These are phyloP conservation scores for Lasioglossum pauxillum DNA, from an alignment of 2,888 invertebrate species.

Conservation along the genomic window DNA sequence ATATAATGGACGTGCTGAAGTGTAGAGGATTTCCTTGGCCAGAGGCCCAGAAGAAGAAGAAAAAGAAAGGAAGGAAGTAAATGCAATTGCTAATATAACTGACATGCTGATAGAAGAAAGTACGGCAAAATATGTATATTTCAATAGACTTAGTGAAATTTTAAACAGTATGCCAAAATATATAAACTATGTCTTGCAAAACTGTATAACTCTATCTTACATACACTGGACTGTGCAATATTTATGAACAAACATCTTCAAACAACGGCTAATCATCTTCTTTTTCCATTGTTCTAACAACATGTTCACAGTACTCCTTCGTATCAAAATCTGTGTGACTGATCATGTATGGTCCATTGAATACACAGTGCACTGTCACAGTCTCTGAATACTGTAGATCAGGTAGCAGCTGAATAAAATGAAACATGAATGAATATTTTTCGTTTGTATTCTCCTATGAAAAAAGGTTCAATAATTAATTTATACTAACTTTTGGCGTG, in stretches of 20 bases:
- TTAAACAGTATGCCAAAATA: slow-evolving; percentile 27
- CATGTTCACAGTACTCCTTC: slow-evolving; percentile 65
- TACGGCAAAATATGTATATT: slow-evolving; percentile 36
- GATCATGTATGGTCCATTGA: slow-evolving; percentile 88
- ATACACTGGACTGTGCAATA: not conserved
- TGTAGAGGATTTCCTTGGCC: slow-evolving; percentile 96
- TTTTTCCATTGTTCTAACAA: slow-evolving; percentile 27
- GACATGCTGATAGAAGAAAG: not conserved
- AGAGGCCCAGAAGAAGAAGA: slow-evolving; percentile 94
- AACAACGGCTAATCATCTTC: slow-evolving; percentile 18
- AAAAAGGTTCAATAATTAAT: not conserved
- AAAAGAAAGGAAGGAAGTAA: slow-evolving; percentile 90
- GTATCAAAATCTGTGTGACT: slow-evolving; percentile 83
- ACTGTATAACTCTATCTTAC: not conserved
- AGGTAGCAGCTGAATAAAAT: slow-evolving; percentile 87
- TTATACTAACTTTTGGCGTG: slow-evolving; percentile 93
- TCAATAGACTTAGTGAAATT: not conserved
- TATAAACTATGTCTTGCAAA: slow-evolving; percentile 1
- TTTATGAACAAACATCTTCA: not conserved
- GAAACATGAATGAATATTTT: slow-evolving; percentile 12
- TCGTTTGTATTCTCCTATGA: not conserved
- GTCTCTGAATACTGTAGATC: slow-evolving; percentile 89
- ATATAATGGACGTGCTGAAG: slow-evolving; percentile 94
- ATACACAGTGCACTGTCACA: slow-evolving; percentile 91
- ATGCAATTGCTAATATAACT: not conserved